Evolutionary conservation across 1,140 invertebrate species (phyloP), one percentile per base, ranked within the genome.

Genomic region (Hylaeus volcanicus): DNA sequence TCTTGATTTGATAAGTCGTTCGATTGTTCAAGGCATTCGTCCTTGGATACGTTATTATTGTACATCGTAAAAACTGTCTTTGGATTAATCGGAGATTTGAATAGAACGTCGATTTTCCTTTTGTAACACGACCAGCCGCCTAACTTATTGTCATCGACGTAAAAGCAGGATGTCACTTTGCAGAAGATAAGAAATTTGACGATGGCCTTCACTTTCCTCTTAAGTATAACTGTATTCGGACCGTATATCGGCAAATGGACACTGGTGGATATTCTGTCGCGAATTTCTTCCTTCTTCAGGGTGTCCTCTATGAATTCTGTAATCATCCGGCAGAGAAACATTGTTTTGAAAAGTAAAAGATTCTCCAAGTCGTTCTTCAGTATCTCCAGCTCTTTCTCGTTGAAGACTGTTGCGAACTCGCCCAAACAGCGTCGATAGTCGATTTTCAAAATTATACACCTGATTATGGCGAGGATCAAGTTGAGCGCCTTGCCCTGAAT

Each of bases 111-210:
- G 12, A 74, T 41, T 8, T 75, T 77, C 8, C 51, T 2, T 41
- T 51, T 63, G 60, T 51, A 63, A 1, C 1, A 63, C 4, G 45
- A n/a, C 72, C 72, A 74, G 43, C 5, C 5, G 37, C 63, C 37
- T 4, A 41, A 41, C 8, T 14, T 3, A 4, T 3, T 5, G 8
- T 51, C 48, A 3, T 58, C 15, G 64, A 61, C 41, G 3, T 11
- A 15, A 1, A 60, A 15, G 39, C 39, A 55, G 1, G 37, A 51
- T 9, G 26, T 43, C 11, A 39, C 26, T 37, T 74, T 74, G 11
- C 83, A 80, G 61, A 85, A 85, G 41, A 85, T 79, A 37, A 85
- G 43, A 11, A 78, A 85, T 14, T 68, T 82, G 5, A 85, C 39
- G 12, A 82, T 60, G 6, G 41, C 39, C 6, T 69, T 55, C 48